These are phyloP conservation scores for Solen grandis DNA, from an alignment of 1,140 invertebrate species.

Conservation along the genomic window DNA sequence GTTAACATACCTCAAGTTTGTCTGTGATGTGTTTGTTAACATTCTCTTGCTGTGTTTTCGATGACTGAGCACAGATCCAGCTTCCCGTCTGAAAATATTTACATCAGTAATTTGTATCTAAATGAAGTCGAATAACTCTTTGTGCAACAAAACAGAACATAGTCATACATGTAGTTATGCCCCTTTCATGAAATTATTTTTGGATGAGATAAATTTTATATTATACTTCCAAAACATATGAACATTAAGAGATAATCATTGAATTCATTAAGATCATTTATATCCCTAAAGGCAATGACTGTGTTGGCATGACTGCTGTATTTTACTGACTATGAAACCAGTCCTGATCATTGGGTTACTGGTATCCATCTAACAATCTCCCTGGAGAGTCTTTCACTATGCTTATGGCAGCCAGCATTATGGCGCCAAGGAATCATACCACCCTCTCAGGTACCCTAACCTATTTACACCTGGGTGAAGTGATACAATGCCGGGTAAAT, in stretches of 20 bases:
- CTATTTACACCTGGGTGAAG: too few species aligned
- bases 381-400: too few species aligned
- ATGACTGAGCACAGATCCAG: conserved; percentile 80
- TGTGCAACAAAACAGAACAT: too few species aligned
- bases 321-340: not conserved
- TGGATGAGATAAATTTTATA: not conserved
- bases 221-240: not conserved
- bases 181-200: not conserved
- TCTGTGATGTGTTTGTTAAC: conserved; percentile 78
- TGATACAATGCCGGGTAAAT: too few species aligned
- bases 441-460: too few species aligned
- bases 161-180: too few species aligned
- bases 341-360: too few species aligned
- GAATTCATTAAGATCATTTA: not conserved
- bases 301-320: not conserved
- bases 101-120: not conserved
- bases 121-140: not conserved
- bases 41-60: conserved; percentile 71
- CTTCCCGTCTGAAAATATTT: conserved; percentile 71
- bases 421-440: too few species aligned
- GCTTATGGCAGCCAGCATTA: too few species aligned
- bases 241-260: not conserved
- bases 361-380: too few species aligned
- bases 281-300: not conserved
- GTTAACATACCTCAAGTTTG: conserved; percentile 74